Conservation (phyloP, 2,113 vertebrate species). For the Corvus moneduloides region DNA sequence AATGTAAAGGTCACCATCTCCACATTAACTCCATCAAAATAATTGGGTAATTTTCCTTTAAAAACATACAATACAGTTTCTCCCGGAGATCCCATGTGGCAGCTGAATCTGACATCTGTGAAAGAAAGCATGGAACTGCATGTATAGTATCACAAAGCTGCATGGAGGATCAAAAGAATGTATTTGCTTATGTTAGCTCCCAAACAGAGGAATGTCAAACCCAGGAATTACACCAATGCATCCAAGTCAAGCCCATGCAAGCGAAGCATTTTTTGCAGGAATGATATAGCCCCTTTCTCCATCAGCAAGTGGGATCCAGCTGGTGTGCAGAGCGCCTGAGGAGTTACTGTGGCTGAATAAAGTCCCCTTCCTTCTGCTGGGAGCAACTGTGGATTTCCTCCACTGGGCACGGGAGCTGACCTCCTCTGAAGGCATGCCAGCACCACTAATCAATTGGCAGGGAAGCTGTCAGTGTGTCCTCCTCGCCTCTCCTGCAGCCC, state of each 20-base stretch:
- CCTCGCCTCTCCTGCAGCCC: background rate
- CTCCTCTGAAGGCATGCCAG: background rate
- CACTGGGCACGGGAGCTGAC: background rate
- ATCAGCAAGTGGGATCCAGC: background rate
- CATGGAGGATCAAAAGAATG: slow-evolving; percentile 7
- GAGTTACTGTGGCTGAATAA: background rate
- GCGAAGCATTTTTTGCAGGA: background rate
- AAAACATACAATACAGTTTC: slow-evolving; percentile 55
- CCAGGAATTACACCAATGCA: slow-evolving; percentile 24
- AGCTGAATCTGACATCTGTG: slow-evolving; percentile 37
- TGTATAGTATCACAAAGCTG: background rate
- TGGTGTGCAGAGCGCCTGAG: background rate
- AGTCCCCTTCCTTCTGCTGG: background rate
- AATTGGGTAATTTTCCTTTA: slow-evolving; percentile 61
- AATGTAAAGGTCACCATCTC: slow-evolving; percentile 63
- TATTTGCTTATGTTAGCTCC: slow-evolving; percentile 25
- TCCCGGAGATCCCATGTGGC: background rate
- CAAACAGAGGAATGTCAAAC: slow-evolving; percentile 29
- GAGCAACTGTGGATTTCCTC: background rate
- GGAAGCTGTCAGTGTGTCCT: background rate
- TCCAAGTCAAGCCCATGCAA: slow-evolving; percentile 6
- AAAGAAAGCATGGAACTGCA: slow-evolving; percentile 37
- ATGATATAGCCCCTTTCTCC: background rate
- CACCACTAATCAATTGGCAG: background rate
- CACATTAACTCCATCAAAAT: slow-evolving; percentile 63